These are phyloP conservation scores for Chaetodon trifascialis DNA, from an alignment of 2,113 vertebrate genomes.

Conservation along the genomic window DNA sequence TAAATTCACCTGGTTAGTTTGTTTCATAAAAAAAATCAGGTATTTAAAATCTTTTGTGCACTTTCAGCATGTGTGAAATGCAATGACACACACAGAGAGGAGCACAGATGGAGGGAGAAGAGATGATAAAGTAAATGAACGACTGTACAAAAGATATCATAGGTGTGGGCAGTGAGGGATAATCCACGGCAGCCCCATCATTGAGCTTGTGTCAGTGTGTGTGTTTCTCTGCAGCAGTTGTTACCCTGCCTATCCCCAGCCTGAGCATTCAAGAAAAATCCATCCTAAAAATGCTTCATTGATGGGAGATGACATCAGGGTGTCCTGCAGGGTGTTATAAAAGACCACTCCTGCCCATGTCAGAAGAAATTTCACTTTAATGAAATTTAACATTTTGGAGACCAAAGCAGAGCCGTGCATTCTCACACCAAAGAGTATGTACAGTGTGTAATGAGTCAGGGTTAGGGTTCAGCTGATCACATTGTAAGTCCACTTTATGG, in stretches of 20 bases:
- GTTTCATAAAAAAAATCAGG: neutral
- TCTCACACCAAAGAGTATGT: too few species aligned
- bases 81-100: neutral
- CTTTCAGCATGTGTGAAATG: neutral
- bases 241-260: conserved; percentile 24
- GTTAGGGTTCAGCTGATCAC: too few species aligned
- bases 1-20: neutral
- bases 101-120: neutral
- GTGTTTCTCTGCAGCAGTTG: conserved; percentile 39
- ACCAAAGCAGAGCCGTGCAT: too few species aligned
- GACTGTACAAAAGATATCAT: conserved; percentile 24
- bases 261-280: conserved; percentile 24
- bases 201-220: conserved; percentile 15
- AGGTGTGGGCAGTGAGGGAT: conserved; percentile 34
- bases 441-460: too few species aligned
- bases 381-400: too few species aligned
- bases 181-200: conserved; percentile 54
- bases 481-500: too few species aligned
- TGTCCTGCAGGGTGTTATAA: conserved; percentile 16
- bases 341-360: neutral
- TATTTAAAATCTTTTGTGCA: neutral
- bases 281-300: conserved; percentile 1
- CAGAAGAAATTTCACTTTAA: neutral
- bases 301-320: conserved; percentile 26
- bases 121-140: conserved; percentile 35